Evolutionary conservation across 2,888 invertebrate species (phyloP).

Genomic region (Netelia fuscicornis): DNA sequence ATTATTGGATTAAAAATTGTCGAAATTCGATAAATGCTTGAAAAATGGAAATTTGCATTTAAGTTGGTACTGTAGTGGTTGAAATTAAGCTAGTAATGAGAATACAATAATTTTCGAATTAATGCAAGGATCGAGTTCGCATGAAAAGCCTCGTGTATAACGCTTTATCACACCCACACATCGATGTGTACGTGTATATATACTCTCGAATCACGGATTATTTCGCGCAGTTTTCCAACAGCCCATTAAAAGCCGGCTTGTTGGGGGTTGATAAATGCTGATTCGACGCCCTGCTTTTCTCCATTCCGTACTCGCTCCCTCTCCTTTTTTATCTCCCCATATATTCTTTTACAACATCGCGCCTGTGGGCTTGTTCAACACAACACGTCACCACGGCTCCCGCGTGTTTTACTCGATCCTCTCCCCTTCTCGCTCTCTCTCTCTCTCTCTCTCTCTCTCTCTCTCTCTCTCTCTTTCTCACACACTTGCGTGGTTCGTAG

Average conservation of each 20-base stretch:
- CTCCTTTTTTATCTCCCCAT: not conserved
- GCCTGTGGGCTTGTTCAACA: not conserved
- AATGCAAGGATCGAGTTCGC: not conserved
- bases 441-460: too few relatives aligned
- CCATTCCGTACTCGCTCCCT: not conserved
- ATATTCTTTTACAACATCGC: not conserved
- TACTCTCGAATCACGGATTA: slow-evolving; percentile 73
- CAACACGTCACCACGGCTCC: not conserved
- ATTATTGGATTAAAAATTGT: too few relatives aligned
- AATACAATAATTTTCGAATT: too few relatives aligned
- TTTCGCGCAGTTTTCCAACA: slow-evolving; percentile 82
- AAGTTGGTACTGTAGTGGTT: too few relatives aligned
- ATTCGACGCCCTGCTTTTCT: slow-evolving; percentile 74
- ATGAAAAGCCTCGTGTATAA: not conserved
- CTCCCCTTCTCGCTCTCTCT: not conserved
- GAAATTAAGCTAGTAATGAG: too few relatives aligned
- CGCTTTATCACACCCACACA: slow-evolving; percentile 60
- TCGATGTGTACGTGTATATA: not conserved
- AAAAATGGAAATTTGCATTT: too few relatives aligned
- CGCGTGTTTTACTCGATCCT: not conserved
- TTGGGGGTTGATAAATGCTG: slow-evolving; percentile 81
- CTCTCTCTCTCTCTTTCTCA: too few relatives aligned
- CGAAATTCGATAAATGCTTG: too few relatives aligned
- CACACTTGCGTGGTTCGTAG: not conserved
- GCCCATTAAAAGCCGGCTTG: slow-evolving; percentile 81